phyloP scores from a whole-genome alignment of 2,888 invertebrate genomes.

The Synergus japonicus region DNA sequence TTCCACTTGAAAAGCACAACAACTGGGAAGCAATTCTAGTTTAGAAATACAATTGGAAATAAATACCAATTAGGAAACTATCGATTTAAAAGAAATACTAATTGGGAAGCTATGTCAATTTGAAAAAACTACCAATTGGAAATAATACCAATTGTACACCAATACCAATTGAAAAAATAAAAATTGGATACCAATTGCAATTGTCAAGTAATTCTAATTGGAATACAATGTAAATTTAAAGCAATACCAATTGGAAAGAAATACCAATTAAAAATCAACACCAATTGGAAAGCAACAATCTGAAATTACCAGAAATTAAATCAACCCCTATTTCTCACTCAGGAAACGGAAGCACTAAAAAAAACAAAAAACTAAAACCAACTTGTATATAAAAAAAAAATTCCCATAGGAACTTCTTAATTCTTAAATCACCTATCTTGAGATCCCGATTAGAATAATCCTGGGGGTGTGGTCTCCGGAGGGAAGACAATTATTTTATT shows the following conservation, averaged over 20 bases:
- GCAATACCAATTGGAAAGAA: background rate
- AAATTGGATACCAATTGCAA: too few relatives aligned
- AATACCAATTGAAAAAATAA: too few relatives aligned
- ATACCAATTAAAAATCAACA: background rate
- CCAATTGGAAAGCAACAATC: background rate
- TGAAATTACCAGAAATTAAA: too few relatives aligned
- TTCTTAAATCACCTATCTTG: background rate
- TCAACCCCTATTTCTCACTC: background rate
- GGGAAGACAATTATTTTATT: slow-evolving; percentile 15
- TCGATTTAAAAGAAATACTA: too few relatives aligned
- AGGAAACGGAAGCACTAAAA: background rate
- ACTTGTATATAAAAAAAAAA: background rate
- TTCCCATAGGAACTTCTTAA: background rate
- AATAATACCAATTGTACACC: too few relatives aligned
- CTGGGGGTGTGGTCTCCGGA: slow-evolving; percentile 16
- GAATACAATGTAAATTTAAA: background rate
- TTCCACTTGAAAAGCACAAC: too few relatives aligned
- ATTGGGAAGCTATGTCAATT: too few relatives aligned
- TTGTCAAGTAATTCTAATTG: too few relatives aligned
- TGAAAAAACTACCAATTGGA: too few relatives aligned
- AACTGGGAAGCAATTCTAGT: too few relatives aligned
- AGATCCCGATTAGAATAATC: background rate
- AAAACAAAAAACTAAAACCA: background rate
- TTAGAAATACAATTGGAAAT: too few relatives aligned
- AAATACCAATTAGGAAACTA: too few relatives aligned